Base-by-base conservation (phyloP, 2,888 invertebrate species). In the Cantharis lateralis region DNA sequence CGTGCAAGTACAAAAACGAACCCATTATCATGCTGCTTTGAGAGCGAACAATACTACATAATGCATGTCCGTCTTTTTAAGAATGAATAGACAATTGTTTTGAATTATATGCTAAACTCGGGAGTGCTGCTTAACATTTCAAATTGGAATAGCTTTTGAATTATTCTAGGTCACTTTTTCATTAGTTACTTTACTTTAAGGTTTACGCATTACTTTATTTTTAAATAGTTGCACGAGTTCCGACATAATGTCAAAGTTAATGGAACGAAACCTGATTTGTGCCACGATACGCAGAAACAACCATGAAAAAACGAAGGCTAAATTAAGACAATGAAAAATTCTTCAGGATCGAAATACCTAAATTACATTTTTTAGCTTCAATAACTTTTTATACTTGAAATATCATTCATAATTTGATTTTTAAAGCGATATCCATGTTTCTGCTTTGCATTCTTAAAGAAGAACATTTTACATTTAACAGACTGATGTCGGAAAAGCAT, bases 11-110 rank as follows among this genome's bases (percentile, higher is more conserved):
- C 78, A 81, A 83, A 77, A 81, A 82, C 80, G 79, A 77, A 48
- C 78, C 81, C 75, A 83, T 83, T 83, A 83, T 82, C 79, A 81
- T 82, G 81, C 81, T 79, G 82, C 81, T 82, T 83, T 82, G 81
- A 81, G 81, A 81, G 80, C 82, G 81, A 82, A 83, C 83, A 82
- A 81, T 82, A 81, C 82, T 82, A 82, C 82, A 83, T 83, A 83
- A 83, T 83, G 82, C 82, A 83, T 82, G 80, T 79, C 81, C 81
- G 81, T 82, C 82, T 82, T 82, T 66, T 78, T 79, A 81, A 80
- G 79, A 82, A 83, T 83, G 83, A 83, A 83, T 83, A 83, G 82
- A 81, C 82, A 83, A 83, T 83, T 83, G 83, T 83, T 83, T 83
- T 82, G 82, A 82, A 80, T 82, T 81, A 82, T 82, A 81, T 79